Evolutionary conservation across 1,140 invertebrate species (phyloP).

Genomic region (Drosophila dunni): DNA sequence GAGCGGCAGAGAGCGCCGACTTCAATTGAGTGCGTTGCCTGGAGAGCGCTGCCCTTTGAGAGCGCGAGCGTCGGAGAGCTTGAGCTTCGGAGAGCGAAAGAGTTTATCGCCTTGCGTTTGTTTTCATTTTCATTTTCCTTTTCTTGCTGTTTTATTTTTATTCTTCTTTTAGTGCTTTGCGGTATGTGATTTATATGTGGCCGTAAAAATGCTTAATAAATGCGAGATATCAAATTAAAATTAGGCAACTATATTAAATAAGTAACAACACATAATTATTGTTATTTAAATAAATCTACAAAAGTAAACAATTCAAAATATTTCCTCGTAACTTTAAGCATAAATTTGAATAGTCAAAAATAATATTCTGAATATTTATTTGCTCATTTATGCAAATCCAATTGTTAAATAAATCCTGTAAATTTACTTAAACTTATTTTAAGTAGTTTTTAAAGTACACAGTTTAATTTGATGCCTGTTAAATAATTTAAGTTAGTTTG

Average conservation of each 20-base stretch:
- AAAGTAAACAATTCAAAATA: not conserved
- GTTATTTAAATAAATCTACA: not conserved
- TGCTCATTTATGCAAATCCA: too few relatives aligned
- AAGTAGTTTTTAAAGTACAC: too few relatives aligned
- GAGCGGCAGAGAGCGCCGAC: not conserved
- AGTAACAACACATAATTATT: conserved; percentile 2
- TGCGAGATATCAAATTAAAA: conserved; percentile 53
- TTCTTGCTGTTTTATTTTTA: conserved; percentile 50
- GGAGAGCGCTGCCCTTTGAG: not conserved
- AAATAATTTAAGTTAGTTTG: too few relatives aligned
- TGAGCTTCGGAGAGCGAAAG: not conserved
- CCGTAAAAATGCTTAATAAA: conserved; percentile 58
- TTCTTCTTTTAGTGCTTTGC: conserved; percentile 51
- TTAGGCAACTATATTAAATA: conserved; percentile 41
- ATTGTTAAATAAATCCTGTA: too few relatives aligned
- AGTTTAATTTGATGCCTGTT: too few relatives aligned
- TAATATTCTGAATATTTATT: too few relatives aligned
- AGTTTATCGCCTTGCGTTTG: conserved; percentile 8
- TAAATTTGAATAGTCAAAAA: too few relatives aligned
- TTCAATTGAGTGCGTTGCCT: not conserved
- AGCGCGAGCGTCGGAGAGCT: not conserved
- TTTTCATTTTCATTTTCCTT: conserved; percentile 48
- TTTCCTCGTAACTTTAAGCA: not conserved
- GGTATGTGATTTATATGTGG: conserved; percentile 62
- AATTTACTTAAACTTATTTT: too few relatives aligned